Evolutionary conservation across 1,140 invertebrate genomes (phyloP).

Genomic region (Camponotus floridanus): DNA sequence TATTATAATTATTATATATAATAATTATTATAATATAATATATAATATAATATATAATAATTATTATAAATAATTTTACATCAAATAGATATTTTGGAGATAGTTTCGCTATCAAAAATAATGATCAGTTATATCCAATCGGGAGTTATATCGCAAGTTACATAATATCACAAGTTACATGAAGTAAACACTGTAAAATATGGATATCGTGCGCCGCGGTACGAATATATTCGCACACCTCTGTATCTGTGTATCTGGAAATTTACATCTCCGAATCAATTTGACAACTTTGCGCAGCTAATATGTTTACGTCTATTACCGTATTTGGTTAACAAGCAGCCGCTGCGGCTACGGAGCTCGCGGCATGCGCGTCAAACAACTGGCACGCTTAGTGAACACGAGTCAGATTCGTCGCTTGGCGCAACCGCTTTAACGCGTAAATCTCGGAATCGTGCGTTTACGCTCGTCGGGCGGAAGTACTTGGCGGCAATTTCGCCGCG

Average conservation of each 20-base stretch:
- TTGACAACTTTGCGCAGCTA: slow-evolving; percentile 33
- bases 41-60: too few species aligned
- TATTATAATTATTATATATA: background rate
- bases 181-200: background rate
- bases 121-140: background rate
- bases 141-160: background rate
- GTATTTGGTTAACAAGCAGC: slow-evolving; percentile 54
- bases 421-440: slow-evolving; percentile 32
- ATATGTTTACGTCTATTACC: slow-evolving; percentile 51
- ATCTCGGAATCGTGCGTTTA: slow-evolving; percentile 24
- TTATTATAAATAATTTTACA: background rate
- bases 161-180: background rate
- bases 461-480: slow-evolving; percentile 35
- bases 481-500: slow-evolving; percentile 39
- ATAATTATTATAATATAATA: background rate
- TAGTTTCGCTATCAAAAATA: background rate
- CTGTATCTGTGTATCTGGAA: slow-evolving; percentile 17
- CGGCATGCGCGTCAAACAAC: slow-evolving; percentile 12
- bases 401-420: slow-evolving; percentile 18
- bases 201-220: background rate
- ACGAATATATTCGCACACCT: background rate
- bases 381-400: slow-evolving; percentile 15
- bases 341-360: background rate
- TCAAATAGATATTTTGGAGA: background rate
- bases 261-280: slow-evolving; percentile 17